Evolutionary conservation across 2,113 vertebrate genomes (phyloP).

Genomic region (Sakesphorus luctuosus): DNA sequence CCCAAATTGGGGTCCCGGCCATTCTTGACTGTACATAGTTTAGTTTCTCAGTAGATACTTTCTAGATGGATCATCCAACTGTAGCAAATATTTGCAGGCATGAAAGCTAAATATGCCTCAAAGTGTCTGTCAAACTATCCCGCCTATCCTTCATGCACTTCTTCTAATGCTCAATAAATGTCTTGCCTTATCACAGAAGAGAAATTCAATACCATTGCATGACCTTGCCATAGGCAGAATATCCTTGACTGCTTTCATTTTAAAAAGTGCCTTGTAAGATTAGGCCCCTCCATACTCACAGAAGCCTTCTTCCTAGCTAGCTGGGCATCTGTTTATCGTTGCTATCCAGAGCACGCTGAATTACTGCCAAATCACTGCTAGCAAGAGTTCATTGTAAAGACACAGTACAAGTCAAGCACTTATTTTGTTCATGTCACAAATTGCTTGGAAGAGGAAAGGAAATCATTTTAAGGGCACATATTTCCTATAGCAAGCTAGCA

Average conservation of each 20-base stretch:
- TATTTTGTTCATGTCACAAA: background rate
- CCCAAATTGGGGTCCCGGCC: accelerated
- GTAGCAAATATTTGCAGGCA: background rate
- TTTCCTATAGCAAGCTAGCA: background rate
- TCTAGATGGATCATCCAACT: background rate
- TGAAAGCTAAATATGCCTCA: background rate
- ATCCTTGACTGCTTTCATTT: background rate
- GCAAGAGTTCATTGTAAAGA: background rate
- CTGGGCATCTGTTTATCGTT: background rate
- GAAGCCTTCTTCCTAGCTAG: background rate
- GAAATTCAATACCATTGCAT: background rate
- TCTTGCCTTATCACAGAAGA: background rate
- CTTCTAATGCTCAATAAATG: background rate
- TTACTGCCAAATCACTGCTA: background rate
- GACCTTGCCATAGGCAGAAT: background rate
- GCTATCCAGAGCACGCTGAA: background rate
- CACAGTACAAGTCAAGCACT: background rate
- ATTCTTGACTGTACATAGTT: background rate
- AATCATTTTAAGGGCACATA: background rate
- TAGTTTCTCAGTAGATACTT: background rate
- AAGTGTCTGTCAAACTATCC: background rate
- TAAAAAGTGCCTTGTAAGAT: background rate
- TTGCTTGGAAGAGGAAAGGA: background rate
- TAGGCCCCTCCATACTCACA: no score
- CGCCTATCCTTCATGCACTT: background rate